These are phyloP conservation scores for Ptychadena robeensis DNA, from an alignment of 2,797 vertebrate species.

Conservation along the genomic window DNA sequence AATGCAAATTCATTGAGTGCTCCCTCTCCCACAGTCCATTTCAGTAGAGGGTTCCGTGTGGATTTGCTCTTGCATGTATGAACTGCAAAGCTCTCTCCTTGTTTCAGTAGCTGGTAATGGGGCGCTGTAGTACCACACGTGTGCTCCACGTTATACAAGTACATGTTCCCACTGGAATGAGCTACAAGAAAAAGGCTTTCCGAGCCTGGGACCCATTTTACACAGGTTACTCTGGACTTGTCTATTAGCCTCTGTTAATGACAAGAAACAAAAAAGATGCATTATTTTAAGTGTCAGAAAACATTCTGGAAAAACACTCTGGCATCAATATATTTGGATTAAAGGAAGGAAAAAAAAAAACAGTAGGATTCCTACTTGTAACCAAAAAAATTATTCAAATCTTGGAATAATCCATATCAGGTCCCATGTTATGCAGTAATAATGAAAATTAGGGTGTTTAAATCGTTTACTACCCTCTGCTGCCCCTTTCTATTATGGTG, in stretches of 20 bases:
- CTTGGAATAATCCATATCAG: too few species aligned
- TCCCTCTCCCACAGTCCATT: constrained; percentile 96
- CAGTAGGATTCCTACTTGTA: too few species aligned
- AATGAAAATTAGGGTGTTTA: too few species aligned
- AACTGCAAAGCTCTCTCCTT: constrained; percentile 94
- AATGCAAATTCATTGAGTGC: constrained; percentile 96
- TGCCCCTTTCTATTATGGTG: too few species aligned
- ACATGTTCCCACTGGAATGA: constrained; percentile 95
- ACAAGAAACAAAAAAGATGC: constrained; percentile 65
- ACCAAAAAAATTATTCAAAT: too few species aligned
- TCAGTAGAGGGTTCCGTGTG: constrained; percentile 93
- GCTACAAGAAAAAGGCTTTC: constrained; percentile 97
- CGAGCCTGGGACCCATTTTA: constrained; percentile 96
- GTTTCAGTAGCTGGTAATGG: constrained; percentile 96
- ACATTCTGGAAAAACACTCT: not conserved
- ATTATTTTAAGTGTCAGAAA: not conserved
- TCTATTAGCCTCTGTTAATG: constrained; percentile 94
- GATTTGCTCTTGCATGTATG: constrained; percentile 99
- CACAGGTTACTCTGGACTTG: constrained; percentile 95
- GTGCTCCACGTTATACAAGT: constrained; percentile 98
- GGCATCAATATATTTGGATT: not conserved
- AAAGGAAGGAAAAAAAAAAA: not conserved
- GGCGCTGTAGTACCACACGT: constrained; percentile 92
- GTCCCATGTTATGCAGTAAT: too few species aligned
- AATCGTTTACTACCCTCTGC: too few species aligned